Conservation (phyloP, 37 sponge, comb jelly and placozoan species). For the Mnemiopsis leidyi region DNA sequence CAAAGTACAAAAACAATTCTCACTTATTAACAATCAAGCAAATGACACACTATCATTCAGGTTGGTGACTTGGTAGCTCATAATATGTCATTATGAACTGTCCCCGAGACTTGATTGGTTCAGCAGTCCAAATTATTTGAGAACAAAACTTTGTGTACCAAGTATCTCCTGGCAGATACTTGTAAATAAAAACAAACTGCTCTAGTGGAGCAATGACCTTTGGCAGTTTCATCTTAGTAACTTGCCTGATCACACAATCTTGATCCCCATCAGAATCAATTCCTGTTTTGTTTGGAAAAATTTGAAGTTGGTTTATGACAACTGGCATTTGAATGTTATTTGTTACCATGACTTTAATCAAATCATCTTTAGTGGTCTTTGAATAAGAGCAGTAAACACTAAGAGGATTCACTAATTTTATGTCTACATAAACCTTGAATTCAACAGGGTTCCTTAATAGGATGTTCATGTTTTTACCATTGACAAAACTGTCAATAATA, state of each 20-base stretch:
- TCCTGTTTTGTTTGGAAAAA: constrained; percentile 26
- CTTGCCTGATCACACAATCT: constrained; percentile 29
- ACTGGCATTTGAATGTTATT: constrained; percentile 46
- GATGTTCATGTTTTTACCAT: not conserved
- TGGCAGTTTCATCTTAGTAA: constrained; percentile 6
- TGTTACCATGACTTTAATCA: constrained; percentile 48
- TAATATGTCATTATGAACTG: constrained; percentile 32
- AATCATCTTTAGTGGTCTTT: not conserved
- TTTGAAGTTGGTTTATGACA: not conserved
- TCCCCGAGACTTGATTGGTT: constrained; percentile 44
- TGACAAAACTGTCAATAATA: constrained; percentile 53
- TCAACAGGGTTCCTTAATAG: constrained; percentile 21
- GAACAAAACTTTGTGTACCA: constrained; percentile 32
- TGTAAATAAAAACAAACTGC: constrained; percentile 37
- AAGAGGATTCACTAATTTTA: constrained; percentile 45
- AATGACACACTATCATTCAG: no score
- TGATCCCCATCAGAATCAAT: not conserved
- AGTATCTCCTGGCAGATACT: not conserved
- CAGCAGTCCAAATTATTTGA: constrained; percentile 56
- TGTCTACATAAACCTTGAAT: constrained; percentile 62
- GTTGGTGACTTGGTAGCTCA: constrained; percentile 4
- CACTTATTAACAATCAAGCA: not conserved
- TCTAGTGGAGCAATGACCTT: constrained; percentile 8
- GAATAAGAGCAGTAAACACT: constrained; percentile 28
- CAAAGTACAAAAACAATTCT: no score